Conservation (phyloP, 2,797 vertebrate species). For the Hoplostethus atlanticus region DNA sequence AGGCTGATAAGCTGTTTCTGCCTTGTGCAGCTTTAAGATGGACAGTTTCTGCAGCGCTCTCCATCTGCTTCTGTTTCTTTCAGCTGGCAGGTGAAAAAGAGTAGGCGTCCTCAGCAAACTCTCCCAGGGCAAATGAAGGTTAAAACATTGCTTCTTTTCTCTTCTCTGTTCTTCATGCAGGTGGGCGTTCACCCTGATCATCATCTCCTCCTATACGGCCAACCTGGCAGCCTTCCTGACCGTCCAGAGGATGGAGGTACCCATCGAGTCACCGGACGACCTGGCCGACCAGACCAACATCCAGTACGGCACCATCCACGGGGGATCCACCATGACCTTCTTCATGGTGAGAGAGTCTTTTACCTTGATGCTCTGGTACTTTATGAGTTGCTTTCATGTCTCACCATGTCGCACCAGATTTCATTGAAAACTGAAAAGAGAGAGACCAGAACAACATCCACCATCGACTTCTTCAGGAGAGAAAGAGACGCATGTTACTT, state of each 20-base stretch:
- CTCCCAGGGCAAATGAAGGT: constrained; percentile 10
- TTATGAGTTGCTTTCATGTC: too few species aligned
- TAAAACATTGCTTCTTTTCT: constrained; percentile 15
- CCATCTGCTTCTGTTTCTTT: constrained; percentile 48
- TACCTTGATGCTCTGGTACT: too few species aligned
- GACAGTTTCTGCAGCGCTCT: constrained; percentile 49
- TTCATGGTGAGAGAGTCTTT: constrained; percentile 85
- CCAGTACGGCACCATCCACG: constrained; percentile 93
- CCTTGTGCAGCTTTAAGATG: background rate
- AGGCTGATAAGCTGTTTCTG: too few species aligned
- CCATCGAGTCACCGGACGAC: constrained; percentile 91
- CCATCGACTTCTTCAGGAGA: too few species aligned
- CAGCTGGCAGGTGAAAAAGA: too few species aligned
- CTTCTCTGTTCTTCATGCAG: constrained; percentile 62
- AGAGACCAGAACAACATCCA: too few species aligned
- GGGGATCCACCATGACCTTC: constrained; percentile 95
- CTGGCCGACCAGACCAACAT: constrained; percentile 94
- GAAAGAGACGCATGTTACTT: too few species aligned
- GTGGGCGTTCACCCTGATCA: constrained; percentile 93
- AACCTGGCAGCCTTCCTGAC: constrained; percentile 92
- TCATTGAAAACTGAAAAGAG: too few species aligned
- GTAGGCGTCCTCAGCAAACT: too few species aligned
- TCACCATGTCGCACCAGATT: too few species aligned
- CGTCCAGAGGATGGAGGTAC: constrained; percentile 94
- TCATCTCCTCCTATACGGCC: constrained; percentile 91